Percentiles rank a stretch among this genome's conserved stretches.
These are phyloP conservation scores for Oeneis ivallda DNA, from an alignment of 2,888 invertebrate genomes.

Conservation along the genomic window DNA sequence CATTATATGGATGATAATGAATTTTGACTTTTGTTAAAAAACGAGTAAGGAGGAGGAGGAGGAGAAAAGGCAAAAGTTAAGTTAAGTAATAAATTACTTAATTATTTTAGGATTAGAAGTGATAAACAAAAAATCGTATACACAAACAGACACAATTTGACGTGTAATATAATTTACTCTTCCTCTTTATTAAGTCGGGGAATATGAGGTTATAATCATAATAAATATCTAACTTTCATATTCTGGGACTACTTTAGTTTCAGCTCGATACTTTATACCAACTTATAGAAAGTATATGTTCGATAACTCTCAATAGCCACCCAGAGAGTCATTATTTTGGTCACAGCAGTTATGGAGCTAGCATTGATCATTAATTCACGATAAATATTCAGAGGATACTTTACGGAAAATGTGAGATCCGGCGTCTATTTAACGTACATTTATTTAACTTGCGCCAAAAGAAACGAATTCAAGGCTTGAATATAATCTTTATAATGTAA, in stretches of 20 bases:
- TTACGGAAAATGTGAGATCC: neutral
- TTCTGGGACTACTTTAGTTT: neutral
- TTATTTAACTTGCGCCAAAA: neutral
- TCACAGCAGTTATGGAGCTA: constrained; percentile 30
- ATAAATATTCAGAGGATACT: constrained; percentile 22
- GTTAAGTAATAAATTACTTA: no score
- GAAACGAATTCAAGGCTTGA: neutral
- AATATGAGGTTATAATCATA: neutral
- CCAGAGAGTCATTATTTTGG: constrained; percentile 33
- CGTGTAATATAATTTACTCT: no score
- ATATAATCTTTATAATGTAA: no score
- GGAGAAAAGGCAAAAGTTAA: no score
- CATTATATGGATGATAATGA: no score
- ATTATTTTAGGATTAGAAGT: neutral
- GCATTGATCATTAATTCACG: constrained; percentile 32
- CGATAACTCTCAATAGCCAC: constrained; percentile 28
- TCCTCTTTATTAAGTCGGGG: no score
- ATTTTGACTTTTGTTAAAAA: no score
- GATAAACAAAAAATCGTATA: no score
- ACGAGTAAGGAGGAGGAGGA: no score
- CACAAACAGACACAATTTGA: no score
- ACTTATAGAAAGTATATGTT: constrained; percentile 30
- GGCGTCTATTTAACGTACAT: neutral
- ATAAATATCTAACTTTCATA: neutral
- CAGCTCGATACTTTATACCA: constrained; percentile 16